Evolutionary conservation across 2,113 vertebrate species (phyloP).

Genomic region (Fulmarus glacialis): DNA sequence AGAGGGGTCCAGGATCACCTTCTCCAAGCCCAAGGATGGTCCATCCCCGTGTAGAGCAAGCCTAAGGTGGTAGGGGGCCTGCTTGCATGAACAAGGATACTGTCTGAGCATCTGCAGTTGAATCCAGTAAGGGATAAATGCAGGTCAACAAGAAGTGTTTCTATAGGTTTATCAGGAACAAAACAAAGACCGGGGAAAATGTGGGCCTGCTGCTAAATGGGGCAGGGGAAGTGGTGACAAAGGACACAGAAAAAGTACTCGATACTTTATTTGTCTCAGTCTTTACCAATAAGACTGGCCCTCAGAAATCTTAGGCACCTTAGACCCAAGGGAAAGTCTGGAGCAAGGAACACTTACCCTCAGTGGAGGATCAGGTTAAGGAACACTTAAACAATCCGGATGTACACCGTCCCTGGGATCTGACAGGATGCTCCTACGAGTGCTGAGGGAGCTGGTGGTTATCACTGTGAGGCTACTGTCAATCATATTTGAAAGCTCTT

Average conservation of each 20-base stretch:
- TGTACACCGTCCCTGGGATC: not conserved
- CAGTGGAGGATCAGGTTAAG: not conserved
- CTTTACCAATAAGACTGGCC: not conserved
- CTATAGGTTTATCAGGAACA: not conserved
- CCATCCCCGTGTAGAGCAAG: not conserved
- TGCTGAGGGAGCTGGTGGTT: not conserved
- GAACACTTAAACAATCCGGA: not conserved
- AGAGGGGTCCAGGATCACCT: not conserved
- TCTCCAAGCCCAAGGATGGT: not conserved
- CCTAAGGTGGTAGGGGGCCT: not conserved
- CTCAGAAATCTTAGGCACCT: not conserved
- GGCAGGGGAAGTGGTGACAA: not conserved
- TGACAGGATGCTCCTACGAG: not conserved
- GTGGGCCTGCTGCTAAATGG: not conserved
- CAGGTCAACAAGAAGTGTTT: not conserved
- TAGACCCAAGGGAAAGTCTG: not conserved
- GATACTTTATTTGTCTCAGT: not conserved
- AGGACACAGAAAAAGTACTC: not conserved
- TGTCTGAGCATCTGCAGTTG: not conserved
- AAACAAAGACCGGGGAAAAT: not conserved
- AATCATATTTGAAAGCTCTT: not conserved
- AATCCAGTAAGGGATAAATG: not conserved
- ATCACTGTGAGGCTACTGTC: not conserved
- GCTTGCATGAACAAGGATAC: not conserved
- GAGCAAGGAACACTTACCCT: not conserved